phyloP scores from a whole-genome alignment of 1,140 invertebrate genomes.

The Hylaeus anthracinus region DNA sequence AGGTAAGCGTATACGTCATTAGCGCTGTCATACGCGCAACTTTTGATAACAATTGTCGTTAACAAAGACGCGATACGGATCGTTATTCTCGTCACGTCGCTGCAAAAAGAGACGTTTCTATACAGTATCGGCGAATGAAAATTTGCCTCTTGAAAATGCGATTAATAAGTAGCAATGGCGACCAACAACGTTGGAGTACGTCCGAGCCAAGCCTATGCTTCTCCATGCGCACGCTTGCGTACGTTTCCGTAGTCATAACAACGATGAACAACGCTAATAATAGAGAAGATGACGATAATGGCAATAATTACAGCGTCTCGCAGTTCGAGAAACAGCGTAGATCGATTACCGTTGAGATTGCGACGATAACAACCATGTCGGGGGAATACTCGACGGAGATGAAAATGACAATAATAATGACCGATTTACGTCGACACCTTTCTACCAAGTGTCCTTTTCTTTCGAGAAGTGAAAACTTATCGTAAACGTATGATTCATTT shows the following conservation, averaged over 20 bases:
- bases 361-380: conserved; percentile 9
- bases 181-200: conserved; percentile 20
- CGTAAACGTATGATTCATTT: not conserved
- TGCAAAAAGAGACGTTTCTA: conserved; percentile 13
- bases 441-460: not conserved
- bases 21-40: conserved; percentile 11
- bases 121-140: not conserved
- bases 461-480: not conserved
- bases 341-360: conserved; percentile 45
- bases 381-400: not conserved
- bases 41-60: conserved; percentile 27
- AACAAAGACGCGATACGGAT: conserved; percentile 31
- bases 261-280: conserved; percentile 37
- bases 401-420: conserved; percentile 14
- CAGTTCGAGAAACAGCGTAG: conserved; percentile 3
- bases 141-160: not conserved
- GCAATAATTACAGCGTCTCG: conserved; percentile 44
- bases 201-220: not conserved
- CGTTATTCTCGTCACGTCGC: conserved; percentile 22
- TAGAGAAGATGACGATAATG: conserved; percentile 58
- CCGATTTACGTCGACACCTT: not conserved
- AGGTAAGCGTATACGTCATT: conserved; percentile 45
- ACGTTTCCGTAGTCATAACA: conserved; percentile 32
- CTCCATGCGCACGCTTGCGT: not conserved
- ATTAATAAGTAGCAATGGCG: conserved; percentile 48